These are phyloP conservation scores for Phodopus roborovskii DNA, from an alignment of 2,113 vertebrate genomes.

Conservation along the genomic window DNA sequence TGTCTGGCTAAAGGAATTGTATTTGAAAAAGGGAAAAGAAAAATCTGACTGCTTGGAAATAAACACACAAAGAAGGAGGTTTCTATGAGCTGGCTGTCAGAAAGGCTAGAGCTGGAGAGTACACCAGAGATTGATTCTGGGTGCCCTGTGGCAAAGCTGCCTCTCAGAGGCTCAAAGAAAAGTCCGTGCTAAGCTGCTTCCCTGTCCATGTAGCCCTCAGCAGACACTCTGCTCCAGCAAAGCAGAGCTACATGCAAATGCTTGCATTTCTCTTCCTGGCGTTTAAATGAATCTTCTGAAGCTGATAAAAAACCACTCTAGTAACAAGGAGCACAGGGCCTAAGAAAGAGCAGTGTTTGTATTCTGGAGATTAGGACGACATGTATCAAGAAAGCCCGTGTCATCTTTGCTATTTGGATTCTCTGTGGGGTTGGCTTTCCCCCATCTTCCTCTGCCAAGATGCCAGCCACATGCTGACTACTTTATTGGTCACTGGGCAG, in stretches of 20 bases:
- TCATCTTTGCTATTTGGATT: conserved; percentile 47
- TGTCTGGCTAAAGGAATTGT: neutral
- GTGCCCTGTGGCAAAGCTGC: conserved; percentile 27
- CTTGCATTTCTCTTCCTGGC: conserved; percentile 34
- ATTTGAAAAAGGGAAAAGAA: neutral
- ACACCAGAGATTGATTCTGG: neutral
- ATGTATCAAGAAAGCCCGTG: conserved; percentile 11
- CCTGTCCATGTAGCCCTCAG: neutral
- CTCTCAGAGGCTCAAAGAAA: conserved; percentile 46
- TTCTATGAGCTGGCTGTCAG: neutral
- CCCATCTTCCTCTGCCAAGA: conserved; percentile 53
- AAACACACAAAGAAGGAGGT: conserved; percentile 5
- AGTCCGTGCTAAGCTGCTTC: conserved; percentile 12
- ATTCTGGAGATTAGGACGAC: conserved; percentile 43
- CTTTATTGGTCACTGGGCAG: conserved; percentile 56
- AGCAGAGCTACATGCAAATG: conserved; percentile 58
- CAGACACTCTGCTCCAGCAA: conserved; percentile 39
- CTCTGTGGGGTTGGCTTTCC: conserved; percentile 51
- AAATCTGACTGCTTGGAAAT: neutral
- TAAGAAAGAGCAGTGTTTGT: conserved; percentile 47
- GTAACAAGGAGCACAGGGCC: neutral
- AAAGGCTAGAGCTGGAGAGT: conserved; percentile 34
- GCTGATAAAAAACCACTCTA: conserved; percentile 45
- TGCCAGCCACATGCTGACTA: conserved; percentile 25
- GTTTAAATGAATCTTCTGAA: conserved; percentile 46